Percentiles rank a stretch among this genome's conserved stretches.
Conservation (phyloP, 2,113 vertebrate genomes). For the Archocentrus centrarchus region DNA sequence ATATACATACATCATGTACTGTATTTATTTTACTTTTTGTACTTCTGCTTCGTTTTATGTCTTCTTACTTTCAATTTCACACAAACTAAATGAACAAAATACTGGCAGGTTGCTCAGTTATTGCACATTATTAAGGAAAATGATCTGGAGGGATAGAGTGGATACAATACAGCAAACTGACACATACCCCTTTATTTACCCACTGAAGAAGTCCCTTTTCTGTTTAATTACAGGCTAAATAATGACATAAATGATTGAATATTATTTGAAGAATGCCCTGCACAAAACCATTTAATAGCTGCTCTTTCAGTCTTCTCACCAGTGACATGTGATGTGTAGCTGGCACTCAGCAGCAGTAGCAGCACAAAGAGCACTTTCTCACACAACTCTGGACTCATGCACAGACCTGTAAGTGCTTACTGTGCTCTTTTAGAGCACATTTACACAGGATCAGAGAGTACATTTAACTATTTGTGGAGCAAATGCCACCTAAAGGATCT, state of each 20-base stretch:
- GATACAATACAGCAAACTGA: background rate
- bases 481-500: slow-evolving; percentile 24
- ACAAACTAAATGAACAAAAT: too few relatives aligned
- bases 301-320: background rate
- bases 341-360: background rate
- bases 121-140: background rate
- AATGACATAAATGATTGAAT: background rate
- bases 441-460: slow-evolving; percentile 32
- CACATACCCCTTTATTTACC: background rate
- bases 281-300: background rate
- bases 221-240: background rate
- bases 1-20: background rate
- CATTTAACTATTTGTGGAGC: slow-evolving; percentile 50
- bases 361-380: slow-evolving; percentile 31
- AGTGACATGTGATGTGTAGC: slow-evolving; percentile 10
- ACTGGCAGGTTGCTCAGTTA: background rate
- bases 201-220: background rate
- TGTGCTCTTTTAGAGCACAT: slow-evolving; percentile 40
- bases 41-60: background rate
- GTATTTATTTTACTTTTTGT: background rate
- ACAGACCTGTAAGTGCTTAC: slow-evolving; percentile 46
- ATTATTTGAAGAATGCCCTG: background rate
- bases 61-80: background rate
- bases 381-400: slow-evolving; percentile 31
- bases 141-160: background rate